Percentiles rank a stretch among this genome's conserved stretches.
Conservation (phyloP, 2,113 vertebrate genomes). For the Marcusenius ussheri region DNA sequence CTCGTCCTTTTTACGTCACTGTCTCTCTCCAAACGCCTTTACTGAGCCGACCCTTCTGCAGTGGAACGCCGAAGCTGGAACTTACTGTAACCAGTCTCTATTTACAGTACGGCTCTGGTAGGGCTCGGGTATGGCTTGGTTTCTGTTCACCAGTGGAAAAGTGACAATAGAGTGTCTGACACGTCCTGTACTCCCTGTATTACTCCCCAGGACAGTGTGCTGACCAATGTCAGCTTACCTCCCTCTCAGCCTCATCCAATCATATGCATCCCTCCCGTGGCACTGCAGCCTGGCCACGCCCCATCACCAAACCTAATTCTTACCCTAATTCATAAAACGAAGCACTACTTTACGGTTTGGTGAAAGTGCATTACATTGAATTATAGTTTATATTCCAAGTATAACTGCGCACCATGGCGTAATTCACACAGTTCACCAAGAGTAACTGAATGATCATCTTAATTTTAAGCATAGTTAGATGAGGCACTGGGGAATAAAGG, state of each 20-base stretch:
- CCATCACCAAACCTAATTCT: neutral
- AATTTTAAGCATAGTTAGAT: neutral
- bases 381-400: neutral
- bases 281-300: neutral
- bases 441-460: neutral
- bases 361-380: neutral
- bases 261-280: neutral
- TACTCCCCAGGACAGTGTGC: neutral
- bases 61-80: neutral
- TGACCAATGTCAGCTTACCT: neutral
- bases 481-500: neutral
- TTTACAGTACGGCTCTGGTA: no score
- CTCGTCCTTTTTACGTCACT: neutral
- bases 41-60: neutral
- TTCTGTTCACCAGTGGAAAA: neutral
- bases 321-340: neutral
- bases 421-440: neutral
- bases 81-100: no score
- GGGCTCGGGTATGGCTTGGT: neutral
- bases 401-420: neutral
- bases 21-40: neutral
- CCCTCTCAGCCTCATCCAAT: neutral
- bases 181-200: neutral
- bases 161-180: neutral
- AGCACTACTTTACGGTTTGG: neutral